phyloP scores from a whole-genome alignment of 2,113 vertebrate species.

The Python bivittatus region DNA sequence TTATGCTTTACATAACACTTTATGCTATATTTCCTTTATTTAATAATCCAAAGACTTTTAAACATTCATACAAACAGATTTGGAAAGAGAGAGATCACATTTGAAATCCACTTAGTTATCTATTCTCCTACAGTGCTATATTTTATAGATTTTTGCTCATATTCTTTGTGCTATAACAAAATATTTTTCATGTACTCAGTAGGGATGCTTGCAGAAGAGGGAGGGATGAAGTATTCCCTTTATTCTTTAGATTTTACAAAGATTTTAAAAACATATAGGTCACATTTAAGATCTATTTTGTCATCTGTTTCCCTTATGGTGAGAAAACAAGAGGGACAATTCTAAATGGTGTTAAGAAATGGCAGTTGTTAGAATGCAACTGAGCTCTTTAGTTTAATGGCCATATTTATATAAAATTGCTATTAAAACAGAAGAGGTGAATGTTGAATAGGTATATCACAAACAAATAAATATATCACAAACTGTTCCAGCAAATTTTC shows the following conservation, averaged over 20 bases:
- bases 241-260: not conserved
- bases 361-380: not conserved
- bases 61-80: not conserved
- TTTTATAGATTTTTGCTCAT: not conserved
- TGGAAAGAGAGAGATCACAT: constrained; percentile 18
- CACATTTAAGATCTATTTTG: constrained; percentile 38
- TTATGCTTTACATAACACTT: constrained; percentile 53
- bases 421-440: not conserved
- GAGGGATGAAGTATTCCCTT: not conserved
- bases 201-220: not conserved
- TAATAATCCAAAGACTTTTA: not conserved
- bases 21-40: constrained; percentile 25
- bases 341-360: not conserved
- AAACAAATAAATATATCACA: not conserved
- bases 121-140: constrained; percentile 5
- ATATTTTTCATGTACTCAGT: not conserved
- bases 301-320: constrained; percentile 20
- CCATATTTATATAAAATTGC: not conserved
- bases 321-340: constrained; percentile 34
- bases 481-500: not conserved
- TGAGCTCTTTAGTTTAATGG: too few species aligned
- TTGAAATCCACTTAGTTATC: constrained; percentile 36
- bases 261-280: not conserved
- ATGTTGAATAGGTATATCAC: not conserved
- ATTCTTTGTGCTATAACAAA: not conserved